A percentile compares a stretch with the other conserved stretches of the same genome.
Evolutionary conservation across 1,140 invertebrate species (phyloP).

Genomic region (Diachasma alloeum): DNA sequence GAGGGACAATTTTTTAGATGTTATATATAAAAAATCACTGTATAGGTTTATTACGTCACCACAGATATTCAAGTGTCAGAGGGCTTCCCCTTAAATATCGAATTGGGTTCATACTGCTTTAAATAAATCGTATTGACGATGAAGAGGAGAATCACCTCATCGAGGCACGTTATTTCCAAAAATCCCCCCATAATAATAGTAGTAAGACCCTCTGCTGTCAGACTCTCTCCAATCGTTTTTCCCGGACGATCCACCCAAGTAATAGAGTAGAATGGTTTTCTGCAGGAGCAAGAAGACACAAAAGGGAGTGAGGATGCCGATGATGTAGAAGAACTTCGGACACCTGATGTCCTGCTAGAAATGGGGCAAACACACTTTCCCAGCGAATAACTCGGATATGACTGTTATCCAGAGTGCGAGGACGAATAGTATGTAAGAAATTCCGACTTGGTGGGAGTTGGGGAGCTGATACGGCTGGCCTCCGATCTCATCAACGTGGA

Average conservation of each 20-base stretch:
- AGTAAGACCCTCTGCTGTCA: background rate
- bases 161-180: background rate
- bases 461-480: conserved; percentile 95
- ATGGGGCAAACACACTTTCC: conserved; percentile 96
- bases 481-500: conserved; percentile 94
- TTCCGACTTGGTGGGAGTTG: conserved; percentile 94
- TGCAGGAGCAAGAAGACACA: background rate
- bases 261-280: background rate
- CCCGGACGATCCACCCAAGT: background rate
- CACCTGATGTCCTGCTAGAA: conserved; percentile 69
- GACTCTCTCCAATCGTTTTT: background rate
- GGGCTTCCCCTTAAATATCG: no score
- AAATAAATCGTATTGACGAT: no score
- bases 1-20: no score
- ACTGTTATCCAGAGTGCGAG: conserved; percentile 95
- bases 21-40: no score
- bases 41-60: no score
- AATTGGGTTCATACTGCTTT: no score
- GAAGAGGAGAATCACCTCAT: background rate
- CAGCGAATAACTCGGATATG: conserved; percentile 94
- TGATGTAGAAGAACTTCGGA: background rate
- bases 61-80: no score
- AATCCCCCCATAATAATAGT: background rate
- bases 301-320: background rate
- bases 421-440: conserved; percentile 95